phyloP scores from a whole-genome alignment of 2,888 invertebrate species.

The Stomorhina lunata region DNA sequence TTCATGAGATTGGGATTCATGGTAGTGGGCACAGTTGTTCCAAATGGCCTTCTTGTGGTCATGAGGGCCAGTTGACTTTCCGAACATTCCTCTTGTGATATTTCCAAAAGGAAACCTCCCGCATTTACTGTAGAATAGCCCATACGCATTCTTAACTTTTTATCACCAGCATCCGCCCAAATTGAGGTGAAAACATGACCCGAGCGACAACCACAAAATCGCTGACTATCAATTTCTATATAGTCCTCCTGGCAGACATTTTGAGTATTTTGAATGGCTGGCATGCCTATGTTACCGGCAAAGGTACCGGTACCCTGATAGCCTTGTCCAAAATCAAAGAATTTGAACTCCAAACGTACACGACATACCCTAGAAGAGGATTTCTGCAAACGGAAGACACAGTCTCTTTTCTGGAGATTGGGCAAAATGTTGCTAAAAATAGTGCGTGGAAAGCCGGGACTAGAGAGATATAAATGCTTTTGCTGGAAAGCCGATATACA shows the following conservation, averaged over 20 bases:
- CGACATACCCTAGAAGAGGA: conserved; percentile 81
- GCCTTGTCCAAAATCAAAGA: conserved; percentile 81
- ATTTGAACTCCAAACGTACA: conserved; percentile 81
- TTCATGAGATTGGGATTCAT: conserved; percentile 9
- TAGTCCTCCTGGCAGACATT: conserved; percentile 80
- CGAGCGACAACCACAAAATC: conserved; percentile 82
- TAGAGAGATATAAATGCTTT: conserved; percentile 81
- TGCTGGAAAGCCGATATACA: conserved; percentile 79
- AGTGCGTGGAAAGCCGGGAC: conserved; percentile 82
- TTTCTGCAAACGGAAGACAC: conserved; percentile 81
- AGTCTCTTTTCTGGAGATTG: conserved; percentile 78
- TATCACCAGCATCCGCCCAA: conserved; percentile 77
- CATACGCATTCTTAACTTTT: conserved; percentile 80
- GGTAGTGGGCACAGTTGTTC: background rate
- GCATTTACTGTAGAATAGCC: conserved; percentile 78
- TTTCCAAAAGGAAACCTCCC: conserved; percentile 82
- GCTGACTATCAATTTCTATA: conserved; percentile 82
- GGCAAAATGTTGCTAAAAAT: conserved; percentile 74
- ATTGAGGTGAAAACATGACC: conserved; percentile 72
- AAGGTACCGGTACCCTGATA: conserved; percentile 44
- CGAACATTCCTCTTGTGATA: conserved; percentile 82
- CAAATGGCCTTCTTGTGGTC: background rate
- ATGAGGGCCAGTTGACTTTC: conserved; percentile 34
- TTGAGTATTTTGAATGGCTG: conserved; percentile 43
- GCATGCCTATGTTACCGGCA: conserved; percentile 44